Evolutionary conservation across 2,888 invertebrate genomes (phyloP).

Genomic region (Acleris sparsana): DNA sequence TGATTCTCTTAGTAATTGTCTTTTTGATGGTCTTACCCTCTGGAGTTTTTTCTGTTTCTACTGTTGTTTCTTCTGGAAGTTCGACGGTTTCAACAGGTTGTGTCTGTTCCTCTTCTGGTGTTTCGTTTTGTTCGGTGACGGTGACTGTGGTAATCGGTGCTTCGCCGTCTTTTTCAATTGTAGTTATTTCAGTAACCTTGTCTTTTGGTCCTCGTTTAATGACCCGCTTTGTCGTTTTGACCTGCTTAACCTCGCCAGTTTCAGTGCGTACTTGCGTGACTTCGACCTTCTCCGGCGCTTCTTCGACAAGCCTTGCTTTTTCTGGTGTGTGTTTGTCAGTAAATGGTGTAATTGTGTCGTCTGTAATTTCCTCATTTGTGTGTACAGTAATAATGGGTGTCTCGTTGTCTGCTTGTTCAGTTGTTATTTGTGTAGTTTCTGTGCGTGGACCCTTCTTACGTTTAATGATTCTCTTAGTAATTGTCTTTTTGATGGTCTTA

Average conservation of each 20-base stretch:
- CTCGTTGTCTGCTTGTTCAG: slow-evolving; percentile 71
- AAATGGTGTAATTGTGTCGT: slow-evolving; percentile 46
- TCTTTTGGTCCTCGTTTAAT: slow-evolving; percentile 71
- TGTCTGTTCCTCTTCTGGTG: slow-evolving; percentile 50
- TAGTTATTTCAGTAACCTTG: slow-evolving; percentile 74
- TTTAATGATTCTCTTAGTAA: slow-evolving; percentile 60
- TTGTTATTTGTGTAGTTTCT: slow-evolving; percentile 55
- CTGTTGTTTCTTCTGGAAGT: slow-evolving; percentile 46
- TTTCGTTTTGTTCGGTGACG: slow-evolving; percentile 57
- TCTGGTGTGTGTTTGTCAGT: slow-evolving; percentile 27
- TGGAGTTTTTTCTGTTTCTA: slow-evolving; percentile 35
- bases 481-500: slow-evolving; percentile 23
- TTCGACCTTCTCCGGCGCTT: slow-evolving; percentile 59
- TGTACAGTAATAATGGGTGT: slow-evolving; percentile 65
- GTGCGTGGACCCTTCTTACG: slow-evolving; percentile 53
- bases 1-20: slow-evolving; percentile 40
- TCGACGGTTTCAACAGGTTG: slow-evolving; percentile 54
- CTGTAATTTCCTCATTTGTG: slow-evolving; percentile 56
- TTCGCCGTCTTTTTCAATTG: slow-evolving; percentile 66
- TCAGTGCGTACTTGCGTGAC: slow-evolving; percentile 64
- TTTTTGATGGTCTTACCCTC: slow-evolving; percentile 51
- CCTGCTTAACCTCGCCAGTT: slow-evolving; percentile 56
- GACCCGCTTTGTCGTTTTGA: slow-evolving; percentile 67
- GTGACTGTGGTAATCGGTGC: slow-evolving; percentile 56
- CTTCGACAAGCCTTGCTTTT: slow-evolving; percentile 51